Conservation (phyloP, 1,140 invertebrate genomes). For the Tetragnatha versicolor region DNA sequence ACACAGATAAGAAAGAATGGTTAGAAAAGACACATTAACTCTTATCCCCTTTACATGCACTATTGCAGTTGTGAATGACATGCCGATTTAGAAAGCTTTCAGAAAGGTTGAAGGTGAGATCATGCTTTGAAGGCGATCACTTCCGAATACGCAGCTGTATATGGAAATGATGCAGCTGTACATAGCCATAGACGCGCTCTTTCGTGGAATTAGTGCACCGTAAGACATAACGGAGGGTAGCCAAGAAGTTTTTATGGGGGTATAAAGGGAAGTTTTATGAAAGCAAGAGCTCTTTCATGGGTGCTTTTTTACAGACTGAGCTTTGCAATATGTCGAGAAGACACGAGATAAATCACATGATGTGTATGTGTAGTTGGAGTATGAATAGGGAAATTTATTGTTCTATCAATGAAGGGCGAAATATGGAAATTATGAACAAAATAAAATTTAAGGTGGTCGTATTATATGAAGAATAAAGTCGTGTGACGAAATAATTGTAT, state of each 20-base stretch:
- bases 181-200: background rate
- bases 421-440: too few relatives aligned
- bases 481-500: too few relatives aligned
- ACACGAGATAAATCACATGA: background rate
- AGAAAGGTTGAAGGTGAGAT: background rate
- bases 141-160: background rate
- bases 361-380: background rate
- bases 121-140: background rate
- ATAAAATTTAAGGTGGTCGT: too few relatives aligned
- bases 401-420: too few relatives aligned
- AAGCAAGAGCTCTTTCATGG: background rate
- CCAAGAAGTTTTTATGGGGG: background rate
- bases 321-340: background rate
- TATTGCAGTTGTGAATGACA: too few relatives aligned
- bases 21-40: too few relatives aligned
- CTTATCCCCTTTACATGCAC: too few relatives aligned
- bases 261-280: background rate
- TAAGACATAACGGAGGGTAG: background rate
- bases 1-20: too few relatives aligned
- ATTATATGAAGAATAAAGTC: too few relatives aligned
- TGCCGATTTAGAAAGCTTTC: too few relatives aligned
- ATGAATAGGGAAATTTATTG: too few relatives aligned
- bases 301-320: background rate
- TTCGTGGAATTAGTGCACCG: background rate
- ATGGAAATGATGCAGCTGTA: conserved; percentile 6